These are phyloP conservation scores for Heterotis niloticus DNA, from an alignment of 2,113 vertebrate genomes.

Conservation along the genomic window DNA sequence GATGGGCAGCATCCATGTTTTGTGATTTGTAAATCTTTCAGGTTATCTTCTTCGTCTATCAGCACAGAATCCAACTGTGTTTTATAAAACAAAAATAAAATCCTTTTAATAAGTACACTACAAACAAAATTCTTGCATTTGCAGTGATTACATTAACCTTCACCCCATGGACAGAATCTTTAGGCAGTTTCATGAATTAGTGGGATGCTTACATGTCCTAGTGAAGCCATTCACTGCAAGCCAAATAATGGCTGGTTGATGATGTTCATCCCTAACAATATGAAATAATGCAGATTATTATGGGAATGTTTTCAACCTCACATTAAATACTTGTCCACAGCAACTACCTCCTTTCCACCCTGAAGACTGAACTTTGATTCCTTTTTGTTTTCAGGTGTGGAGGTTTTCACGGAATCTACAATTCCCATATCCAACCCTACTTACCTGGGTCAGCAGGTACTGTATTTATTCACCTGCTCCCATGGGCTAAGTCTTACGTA, in stretches of 20 bases:
- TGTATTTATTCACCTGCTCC: no score
- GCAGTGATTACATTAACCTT: background rate
- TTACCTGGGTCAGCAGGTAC: background rate
- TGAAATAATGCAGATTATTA: no score
- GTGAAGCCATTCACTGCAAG: no score
- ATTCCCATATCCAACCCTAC: no score
- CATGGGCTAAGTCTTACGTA: background rate
- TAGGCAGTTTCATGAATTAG: background rate
- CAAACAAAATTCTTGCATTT: background rate
- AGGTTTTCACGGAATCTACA: background rate
- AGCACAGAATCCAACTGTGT: background rate
- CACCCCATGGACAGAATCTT: background rate
- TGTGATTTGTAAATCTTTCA: background rate
- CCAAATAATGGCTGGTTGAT: no score
- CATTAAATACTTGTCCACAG: no score
- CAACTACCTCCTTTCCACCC: no score
- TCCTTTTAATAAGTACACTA: background rate
- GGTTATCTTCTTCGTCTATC: background rate
- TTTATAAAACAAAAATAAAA: no score
- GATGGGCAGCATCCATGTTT: background rate
- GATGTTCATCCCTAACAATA: background rate
- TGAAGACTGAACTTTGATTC: background rate
- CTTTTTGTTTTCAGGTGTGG: constrained; percentile 3
- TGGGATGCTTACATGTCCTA: background rate
- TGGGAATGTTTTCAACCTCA: no score